Evolutionary conservation across 1,140 invertebrate species (phyloP).

Genomic region (Phthorimaea operculella): DNA sequence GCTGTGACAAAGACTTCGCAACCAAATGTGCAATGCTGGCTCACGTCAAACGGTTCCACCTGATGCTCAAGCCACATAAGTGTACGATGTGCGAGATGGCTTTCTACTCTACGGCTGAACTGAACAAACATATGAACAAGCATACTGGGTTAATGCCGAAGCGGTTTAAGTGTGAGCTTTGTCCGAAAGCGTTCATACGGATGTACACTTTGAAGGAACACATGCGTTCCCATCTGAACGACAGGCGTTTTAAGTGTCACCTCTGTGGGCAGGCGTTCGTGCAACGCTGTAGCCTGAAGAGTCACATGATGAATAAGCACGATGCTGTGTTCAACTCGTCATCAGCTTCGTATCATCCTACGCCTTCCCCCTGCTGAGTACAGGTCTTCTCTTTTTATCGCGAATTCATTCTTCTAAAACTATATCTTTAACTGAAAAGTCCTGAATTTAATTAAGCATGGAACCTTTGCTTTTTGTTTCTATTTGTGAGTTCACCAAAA

Average conservation of each 20-base stretch:
- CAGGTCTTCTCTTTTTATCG: too few species aligned
- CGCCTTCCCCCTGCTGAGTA: too few species aligned
- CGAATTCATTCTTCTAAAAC: too few species aligned
- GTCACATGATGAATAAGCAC: slow-evolving; percentile 14
- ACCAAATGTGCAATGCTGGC: slow-evolving; percentile 21
- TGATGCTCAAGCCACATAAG: not conserved
- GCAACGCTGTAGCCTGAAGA: slow-evolving; percentile 26
- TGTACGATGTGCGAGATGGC: not conserved
- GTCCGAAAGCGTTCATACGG: slow-evolving; percentile 41
- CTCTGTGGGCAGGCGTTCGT: slow-evolving; percentile 40
- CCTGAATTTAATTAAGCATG: too few species aligned
- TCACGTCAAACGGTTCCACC: not conserved
- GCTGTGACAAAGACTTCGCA: slow-evolving; percentile 39
- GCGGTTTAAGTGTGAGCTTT: slow-evolving; percentile 36
- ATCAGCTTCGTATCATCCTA: too few species aligned
- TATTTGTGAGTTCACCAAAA: too few species aligned
- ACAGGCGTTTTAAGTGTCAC: slow-evolving; percentile 22
- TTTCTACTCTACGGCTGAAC: not conserved
- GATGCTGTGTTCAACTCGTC: too few species aligned
- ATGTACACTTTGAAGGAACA: slow-evolving; percentile 46
- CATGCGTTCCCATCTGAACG: slow-evolving; percentile 34
- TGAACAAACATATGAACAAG: slow-evolving; percentile 53
- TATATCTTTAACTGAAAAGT: too few species aligned
- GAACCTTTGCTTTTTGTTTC: too few species aligned
- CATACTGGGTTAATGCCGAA: slow-evolving; percentile 33